Evolutionary conservation across 2,888 invertebrate species (phyloP).

Genomic region (Sturmia bella): DNA sequence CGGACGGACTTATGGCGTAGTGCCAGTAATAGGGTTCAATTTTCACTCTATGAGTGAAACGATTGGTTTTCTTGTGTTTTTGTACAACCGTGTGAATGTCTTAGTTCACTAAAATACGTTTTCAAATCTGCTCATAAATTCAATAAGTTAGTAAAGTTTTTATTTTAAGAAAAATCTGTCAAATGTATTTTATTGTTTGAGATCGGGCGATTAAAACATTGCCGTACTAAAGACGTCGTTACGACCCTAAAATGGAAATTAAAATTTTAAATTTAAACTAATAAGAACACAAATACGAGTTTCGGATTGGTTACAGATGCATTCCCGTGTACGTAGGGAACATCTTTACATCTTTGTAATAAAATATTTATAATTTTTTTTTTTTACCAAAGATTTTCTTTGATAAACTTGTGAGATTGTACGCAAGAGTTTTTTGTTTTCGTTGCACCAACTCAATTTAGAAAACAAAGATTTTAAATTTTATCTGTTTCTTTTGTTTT

Average conservation of each 20-base stretch:
- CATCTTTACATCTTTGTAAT: conserved; percentile 31
- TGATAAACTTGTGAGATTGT: conserved; percentile 32
- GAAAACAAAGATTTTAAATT: conserved; percentile 33
- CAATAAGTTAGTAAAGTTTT: conserved; percentile 6
- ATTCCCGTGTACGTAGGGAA: background rate
- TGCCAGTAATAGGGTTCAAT: too few species aligned
- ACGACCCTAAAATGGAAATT: background rate
- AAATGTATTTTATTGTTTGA: conserved; percentile 45
- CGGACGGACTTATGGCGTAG: too few species aligned
- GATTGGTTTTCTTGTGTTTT: too few species aligned
- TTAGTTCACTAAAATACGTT: conserved; percentile 2
- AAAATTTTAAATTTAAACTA: background rate
- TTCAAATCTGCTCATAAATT: background rate
- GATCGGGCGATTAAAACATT: conserved; percentile 51
- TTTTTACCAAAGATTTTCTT: background rate
- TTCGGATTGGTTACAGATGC: conserved; percentile 19
- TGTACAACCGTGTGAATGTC: conserved; percentile 16
- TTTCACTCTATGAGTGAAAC: too few species aligned
- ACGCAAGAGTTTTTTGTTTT: background rate
- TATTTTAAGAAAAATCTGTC: conserved; percentile 20
- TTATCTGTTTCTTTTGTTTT: background rate
- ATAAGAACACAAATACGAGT: conserved; percentile 34
- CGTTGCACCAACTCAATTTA: conserved; percentile 25
- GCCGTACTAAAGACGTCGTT: conserved; percentile 22
- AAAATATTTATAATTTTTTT: conserved; percentile 45